Base-by-base conservation (phyloP, 35 echinoderm and acorn worm species). In the Chiridota heheva region DNA sequence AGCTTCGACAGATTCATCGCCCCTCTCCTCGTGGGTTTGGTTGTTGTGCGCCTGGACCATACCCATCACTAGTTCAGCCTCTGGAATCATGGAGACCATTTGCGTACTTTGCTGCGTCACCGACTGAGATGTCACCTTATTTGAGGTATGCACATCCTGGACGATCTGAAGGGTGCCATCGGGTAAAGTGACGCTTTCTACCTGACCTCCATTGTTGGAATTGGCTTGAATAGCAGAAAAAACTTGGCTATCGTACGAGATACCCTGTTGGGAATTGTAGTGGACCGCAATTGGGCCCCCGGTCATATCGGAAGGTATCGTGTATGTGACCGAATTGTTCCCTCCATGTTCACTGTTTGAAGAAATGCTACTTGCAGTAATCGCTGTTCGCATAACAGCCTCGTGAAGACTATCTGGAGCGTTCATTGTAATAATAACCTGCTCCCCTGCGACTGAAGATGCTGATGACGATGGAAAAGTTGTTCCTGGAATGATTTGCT, bases 351-450 rank as follows among this genome's bases (percentile, higher is more conserved):
- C 28, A 17, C 70, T 47, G 20, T 27, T 71, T 42, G 5, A 40
- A 1, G 40, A n/a, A n/a, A 6, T 30, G 12, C 43, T 33, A 26
- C 5, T 74, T 7, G 70, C 47, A 1, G 70, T 45, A 49, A 74
- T 74, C 24, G 43, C 70, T 1, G 70, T 49, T 33, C 55, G 70
- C 44, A 74, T 41, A 33, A 74, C 70, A 51, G 70, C 70, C 15
- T 74, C 39, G 5, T 74, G 70, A 32, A 74, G 55, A 17, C 70
- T 74, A 31, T 74, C 70, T 13, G 70, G 70, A 51, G 70, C 47
- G 28, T 42, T 74, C n/a, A 74, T 47, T 49, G 70, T 44, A 49
- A 74, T 74, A 0, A 74, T 74, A 30, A 74, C 70, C 44, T 74
- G 43, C 16, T 74, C 55, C 13, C 28, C 28, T 7, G 20, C 8